Evolutionary conservation across 92 coral and sea anemone species (phyloP), one percentile per base, ranked within the genome.

Genomic region (Phenganax stokvisi): DNA sequence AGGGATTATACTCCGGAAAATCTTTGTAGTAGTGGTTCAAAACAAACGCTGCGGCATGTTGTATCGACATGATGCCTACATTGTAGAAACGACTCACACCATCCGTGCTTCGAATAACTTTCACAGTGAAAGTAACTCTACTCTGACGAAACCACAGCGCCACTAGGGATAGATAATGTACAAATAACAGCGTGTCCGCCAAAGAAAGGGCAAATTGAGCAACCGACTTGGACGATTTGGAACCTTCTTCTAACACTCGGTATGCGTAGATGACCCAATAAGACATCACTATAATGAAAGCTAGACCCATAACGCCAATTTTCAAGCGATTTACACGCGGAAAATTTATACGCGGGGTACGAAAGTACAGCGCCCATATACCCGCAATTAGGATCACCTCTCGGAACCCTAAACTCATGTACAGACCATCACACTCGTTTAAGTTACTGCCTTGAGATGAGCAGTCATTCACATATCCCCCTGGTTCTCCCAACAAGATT

Each of bases 291-390:
- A 94, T 97, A 9, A 92, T 72, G 74, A 94, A 94, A 16, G 87
- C 88, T 54, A 94, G 89, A 7, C 79, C 89, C 91, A 92, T 87
- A 72, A 94, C 80, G 28, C 90, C 97, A 31, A 92, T 87, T 63
- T 93, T 91, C 60, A 94, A 87, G 53, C 90, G 91, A 89, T 90
- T 90, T 63, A 94, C 90, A 76, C 98, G 86, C 12, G 98, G 98
- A 86, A 94, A 84, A 3, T 89, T 80, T 28, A 89, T 93, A 70
- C 98, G 97, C 47, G 97, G 87, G 81, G 70, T 92, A 56, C 97
- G 94, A 87, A 92, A 94, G 87, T 92, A 94, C 85, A 94, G 85
- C 51, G 97, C 98, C 98, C 98, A 94, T 20, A 94, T 94, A 28
- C 96, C 98, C 52, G 89, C 90, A 51, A 90, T 78, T 44, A 94